phyloP scores from a whole-genome alignment of 2,113 vertebrate genomes.

The Athene cunicularia region DNA sequence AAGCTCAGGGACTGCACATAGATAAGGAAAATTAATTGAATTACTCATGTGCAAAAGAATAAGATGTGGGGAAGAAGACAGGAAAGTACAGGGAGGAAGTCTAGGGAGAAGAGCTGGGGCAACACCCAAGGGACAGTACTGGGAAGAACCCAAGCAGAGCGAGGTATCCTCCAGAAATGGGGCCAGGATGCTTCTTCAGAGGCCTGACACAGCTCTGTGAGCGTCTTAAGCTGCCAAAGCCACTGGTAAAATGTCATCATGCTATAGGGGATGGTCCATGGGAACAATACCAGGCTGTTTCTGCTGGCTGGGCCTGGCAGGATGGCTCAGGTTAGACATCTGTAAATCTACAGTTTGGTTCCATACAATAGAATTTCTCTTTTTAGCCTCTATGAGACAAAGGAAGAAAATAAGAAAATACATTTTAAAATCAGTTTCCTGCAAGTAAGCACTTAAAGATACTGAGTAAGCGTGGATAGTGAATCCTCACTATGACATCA shows the following conservation, averaged over 20 bases:
- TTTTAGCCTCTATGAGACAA: not conserved
- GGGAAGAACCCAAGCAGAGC: not conserved
- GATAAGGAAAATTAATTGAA: not conserved
- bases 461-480: too few relatives aligned
- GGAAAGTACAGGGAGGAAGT: not conserved
- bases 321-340: not conserved
- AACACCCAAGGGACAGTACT: too few relatives aligned
- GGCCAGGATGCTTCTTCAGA: not conserved
- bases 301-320: not conserved
- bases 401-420: not conserved
- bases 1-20: not conserved
- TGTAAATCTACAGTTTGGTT: not conserved
- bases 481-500: not conserved
- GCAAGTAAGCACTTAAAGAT: not conserved
- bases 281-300: not conserved
- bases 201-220: not conserved
- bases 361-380: not conserved
- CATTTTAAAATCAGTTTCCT: not conserved
- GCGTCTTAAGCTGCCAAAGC: not conserved
- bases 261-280: accelerated
- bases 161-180: not conserved
- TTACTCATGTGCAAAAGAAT: not conserved
- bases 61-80: not conserved
- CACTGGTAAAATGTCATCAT: not conserved
- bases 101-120: not conserved